Percentiles rank a stretch among this genome's conserved stretches.
These are phyloP conservation scores for Lepidochitona cinerea DNA, from an alignment of 2,888 invertebrate genomes.

Conservation along the genomic window DNA sequence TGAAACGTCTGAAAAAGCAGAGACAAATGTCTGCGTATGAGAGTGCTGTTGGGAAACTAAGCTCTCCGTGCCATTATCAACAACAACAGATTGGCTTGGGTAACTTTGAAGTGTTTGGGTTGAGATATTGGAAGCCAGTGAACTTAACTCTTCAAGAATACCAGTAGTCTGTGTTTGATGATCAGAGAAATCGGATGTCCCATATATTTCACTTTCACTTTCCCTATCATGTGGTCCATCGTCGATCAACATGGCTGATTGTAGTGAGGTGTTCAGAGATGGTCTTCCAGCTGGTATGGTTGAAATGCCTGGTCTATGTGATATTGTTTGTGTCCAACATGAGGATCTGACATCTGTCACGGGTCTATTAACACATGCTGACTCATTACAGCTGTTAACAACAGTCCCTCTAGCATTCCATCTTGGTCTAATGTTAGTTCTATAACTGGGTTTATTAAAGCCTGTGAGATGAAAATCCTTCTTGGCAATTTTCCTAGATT, in stretches of 20 bases:
- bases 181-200: slow-evolving; percentile 15
- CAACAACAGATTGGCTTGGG: slow-evolving; percentile 19
- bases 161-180: slow-evolving; percentile 20
- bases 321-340: neutral
- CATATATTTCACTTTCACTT: neutral
- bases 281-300: neutral
- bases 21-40: slow-evolving; percentile 12
- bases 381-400: neutral
- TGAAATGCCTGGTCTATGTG: neutral
- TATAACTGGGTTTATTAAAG: neutral
- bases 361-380: neutral
- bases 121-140: slow-evolving; percentile 24
- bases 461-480: neutral
- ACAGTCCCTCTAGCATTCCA: neutral
- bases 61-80: neutral
- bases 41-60: neutral
- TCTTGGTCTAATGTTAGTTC: neutral
- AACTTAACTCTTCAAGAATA: neutral
- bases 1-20: slow-evolving; percentile 4
- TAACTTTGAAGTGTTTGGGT: slow-evolving; percentile 41
- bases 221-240: neutral
- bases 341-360: neutral
- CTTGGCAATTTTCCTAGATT: neutral
- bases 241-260: neutral
- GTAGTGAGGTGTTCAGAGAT: neutral